A percentile compares a stretch with the other conserved stretches of the same genome.
These are phyloP conservation scores for Thysanoteuthis rhombus DNA, from an alignment of 2,888 invertebrate genomes.

Conservation along the genomic window DNA sequence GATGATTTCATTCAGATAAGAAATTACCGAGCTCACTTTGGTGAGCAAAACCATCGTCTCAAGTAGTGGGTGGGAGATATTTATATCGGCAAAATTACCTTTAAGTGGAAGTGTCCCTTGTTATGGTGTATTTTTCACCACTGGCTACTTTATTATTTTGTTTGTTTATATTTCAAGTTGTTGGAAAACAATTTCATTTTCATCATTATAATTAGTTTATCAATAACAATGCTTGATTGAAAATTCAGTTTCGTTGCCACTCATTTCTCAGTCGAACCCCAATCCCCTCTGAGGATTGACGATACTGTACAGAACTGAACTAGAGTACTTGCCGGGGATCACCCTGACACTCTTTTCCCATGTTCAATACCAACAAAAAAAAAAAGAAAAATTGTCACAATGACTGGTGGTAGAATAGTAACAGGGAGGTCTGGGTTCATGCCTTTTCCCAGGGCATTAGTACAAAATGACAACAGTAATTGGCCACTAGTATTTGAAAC, in stretches of 20 bases:
- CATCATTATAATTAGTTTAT: not conserved
- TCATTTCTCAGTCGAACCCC: too few relatives aligned
- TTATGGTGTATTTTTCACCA: not conserved
- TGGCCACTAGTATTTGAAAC: not conserved
- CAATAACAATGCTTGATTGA: not conserved
- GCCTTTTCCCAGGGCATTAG: not conserved
- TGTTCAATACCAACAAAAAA: not conserved
- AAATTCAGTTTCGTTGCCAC: too few relatives aligned
- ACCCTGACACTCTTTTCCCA: not conserved
- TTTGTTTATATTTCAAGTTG: not conserved
- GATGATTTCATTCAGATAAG: too few relatives aligned
- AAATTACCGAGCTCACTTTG: too few relatives aligned
- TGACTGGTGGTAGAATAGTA: not conserved
- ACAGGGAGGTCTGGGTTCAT: not conserved
- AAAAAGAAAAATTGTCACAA: not conserved
- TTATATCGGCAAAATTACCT: too few relatives aligned
- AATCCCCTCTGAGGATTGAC: too few relatives aligned
- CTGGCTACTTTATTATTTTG: not conserved
- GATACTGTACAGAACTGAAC: not conserved
- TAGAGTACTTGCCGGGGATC: not conserved
- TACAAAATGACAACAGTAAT: not conserved
- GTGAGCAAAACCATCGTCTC: too few relatives aligned
- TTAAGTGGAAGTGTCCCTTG: too few relatives aligned
- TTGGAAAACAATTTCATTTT: not conserved
- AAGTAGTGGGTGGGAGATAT: too few relatives aligned